phyloP scores from a whole-genome alignment of 2,888 invertebrate genomes.

The Rhagonycha fulva region DNA sequence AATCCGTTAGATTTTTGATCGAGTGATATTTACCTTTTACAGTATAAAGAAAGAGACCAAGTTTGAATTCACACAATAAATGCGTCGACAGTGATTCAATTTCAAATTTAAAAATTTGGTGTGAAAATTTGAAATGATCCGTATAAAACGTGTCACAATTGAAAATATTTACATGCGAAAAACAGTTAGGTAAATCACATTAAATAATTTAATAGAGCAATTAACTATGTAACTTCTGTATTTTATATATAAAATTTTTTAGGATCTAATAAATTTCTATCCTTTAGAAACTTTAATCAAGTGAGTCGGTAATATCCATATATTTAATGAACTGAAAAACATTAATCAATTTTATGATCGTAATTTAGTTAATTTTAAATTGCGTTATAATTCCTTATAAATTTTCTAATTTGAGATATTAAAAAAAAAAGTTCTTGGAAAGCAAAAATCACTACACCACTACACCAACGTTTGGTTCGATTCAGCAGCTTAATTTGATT shows the following conservation, averaged over 20 bases:
- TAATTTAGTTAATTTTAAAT: not conserved
- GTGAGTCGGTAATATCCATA: not conserved
- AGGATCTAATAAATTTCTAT: not conserved
- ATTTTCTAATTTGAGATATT: not conserved
- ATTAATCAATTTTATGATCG: not conserved
- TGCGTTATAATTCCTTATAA: not conserved
- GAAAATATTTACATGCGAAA: too few species aligned
- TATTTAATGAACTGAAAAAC: not conserved
- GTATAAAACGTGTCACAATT: too few species aligned
- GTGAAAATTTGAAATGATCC: too few species aligned
- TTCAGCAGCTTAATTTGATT: too few species aligned
- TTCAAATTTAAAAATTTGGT: too few species aligned
- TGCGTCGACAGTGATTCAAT: too few species aligned
- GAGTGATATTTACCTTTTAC: not conserved
- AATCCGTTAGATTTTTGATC: too few species aligned
- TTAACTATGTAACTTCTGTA: not conserved
- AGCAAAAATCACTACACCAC: too few species aligned
- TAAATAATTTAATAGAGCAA: not conserved
- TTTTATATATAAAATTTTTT: not conserved
- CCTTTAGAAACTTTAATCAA: not conserved
- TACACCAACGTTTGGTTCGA: too few species aligned
- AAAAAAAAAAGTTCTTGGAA: not conserved
- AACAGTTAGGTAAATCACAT: not conserved
- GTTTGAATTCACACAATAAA: too few species aligned
- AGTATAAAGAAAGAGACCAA: not conserved